phyloP scores from a whole-genome alignment of 2,888 invertebrate species.

The Lapara coniferarum region DNA sequence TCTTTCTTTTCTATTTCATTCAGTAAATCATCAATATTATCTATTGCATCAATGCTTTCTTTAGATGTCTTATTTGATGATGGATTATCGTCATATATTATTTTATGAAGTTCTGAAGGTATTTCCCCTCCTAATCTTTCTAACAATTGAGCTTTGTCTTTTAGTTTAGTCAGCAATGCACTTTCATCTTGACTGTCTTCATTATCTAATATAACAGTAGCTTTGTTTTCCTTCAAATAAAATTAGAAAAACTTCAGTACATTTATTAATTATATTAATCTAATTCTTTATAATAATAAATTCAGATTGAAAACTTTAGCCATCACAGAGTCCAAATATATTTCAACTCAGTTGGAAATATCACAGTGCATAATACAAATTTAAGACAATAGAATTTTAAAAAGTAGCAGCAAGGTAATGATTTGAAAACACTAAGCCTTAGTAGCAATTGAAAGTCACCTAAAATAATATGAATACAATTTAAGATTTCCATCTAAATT shows the following conservation, averaged over 20 bases:
- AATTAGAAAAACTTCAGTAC: not conserved
- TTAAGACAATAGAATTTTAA: not conserved
- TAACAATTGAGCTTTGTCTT: conserved; percentile 78
- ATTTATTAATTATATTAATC: not conserved
- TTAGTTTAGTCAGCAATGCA: conserved; percentile 64
- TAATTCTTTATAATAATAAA: not conserved
- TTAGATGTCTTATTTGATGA: conserved; percentile 55
- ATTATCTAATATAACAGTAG: conserved; percentile 47
- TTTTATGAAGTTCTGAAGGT: conserved; percentile 75
- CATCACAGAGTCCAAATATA: conserved; percentile 21
- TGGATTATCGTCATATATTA: conserved; percentile 64
- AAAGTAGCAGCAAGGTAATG: not conserved
- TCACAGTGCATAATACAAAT: not conserved
- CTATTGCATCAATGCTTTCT: conserved; percentile 42
- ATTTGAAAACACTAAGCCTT: conserved; percentile 2
- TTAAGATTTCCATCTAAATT: conserved; percentile 20
- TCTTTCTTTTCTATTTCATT: conserved; percentile 75
- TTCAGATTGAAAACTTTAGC: conserved; percentile 28
- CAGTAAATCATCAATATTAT: conserved; percentile 67
- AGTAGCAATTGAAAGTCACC: not conserved
- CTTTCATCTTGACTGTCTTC: conserved; percentile 73
- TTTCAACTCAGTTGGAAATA: conserved; percentile 22
- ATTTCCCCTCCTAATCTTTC: conserved; percentile 82
- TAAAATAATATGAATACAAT: not conserved
- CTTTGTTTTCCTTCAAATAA: conserved; percentile 43